Conservation (phyloP, 2,888 invertebrate genomes). For the Melanchra persicariae region DNA sequence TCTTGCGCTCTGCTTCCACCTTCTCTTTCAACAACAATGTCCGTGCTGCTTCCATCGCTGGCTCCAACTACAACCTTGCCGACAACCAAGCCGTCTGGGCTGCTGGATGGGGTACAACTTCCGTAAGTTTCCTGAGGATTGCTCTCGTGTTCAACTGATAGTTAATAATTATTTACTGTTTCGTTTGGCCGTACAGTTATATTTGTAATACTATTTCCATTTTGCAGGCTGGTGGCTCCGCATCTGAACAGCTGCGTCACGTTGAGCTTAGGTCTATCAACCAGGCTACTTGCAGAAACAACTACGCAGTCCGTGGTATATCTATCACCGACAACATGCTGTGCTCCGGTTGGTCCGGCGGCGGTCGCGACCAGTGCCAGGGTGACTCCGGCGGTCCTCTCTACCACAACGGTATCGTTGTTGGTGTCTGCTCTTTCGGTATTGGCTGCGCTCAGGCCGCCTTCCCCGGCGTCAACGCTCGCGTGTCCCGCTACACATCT, state of each 20-base stretch:
- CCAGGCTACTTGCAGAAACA: slow-evolving; percentile 66
- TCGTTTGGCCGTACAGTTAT: not conserved
- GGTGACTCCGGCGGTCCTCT: slow-evolving; percentile 82
- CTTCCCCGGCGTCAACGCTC: slow-evolving; percentile 73
- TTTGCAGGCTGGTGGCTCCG: slow-evolving; percentile 62
- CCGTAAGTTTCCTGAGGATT: slow-evolving; percentile 66
- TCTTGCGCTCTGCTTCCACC: slow-evolving; percentile 64
- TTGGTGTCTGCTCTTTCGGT: slow-evolving; percentile 76
- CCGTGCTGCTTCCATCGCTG: slow-evolving; percentile 69
- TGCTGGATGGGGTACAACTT: slow-evolving; percentile 75
- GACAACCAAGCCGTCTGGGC: slow-evolving; percentile 75
- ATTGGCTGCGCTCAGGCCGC: slow-evolving; percentile 64
- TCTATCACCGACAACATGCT: slow-evolving; percentile 63
- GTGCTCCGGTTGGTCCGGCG: slow-evolving; percentile 71
- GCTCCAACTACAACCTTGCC: slow-evolving; percentile 70
- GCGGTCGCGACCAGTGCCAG: slow-evolving; percentile 82
- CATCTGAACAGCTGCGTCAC: slow-evolving; percentile 71
- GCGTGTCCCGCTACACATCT: not conserved
- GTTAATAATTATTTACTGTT: not conserved
- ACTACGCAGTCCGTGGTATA: slow-evolving; percentile 54
- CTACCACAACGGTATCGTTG: slow-evolving; percentile 75
- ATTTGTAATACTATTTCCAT: not conserved
- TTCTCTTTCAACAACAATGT: slow-evolving; percentile 63
- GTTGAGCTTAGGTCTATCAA: slow-evolving; percentile 74
- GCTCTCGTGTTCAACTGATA: not conserved